Conservation (phyloP, 1,140 invertebrate species). For the Drosophila serrata region DNA sequence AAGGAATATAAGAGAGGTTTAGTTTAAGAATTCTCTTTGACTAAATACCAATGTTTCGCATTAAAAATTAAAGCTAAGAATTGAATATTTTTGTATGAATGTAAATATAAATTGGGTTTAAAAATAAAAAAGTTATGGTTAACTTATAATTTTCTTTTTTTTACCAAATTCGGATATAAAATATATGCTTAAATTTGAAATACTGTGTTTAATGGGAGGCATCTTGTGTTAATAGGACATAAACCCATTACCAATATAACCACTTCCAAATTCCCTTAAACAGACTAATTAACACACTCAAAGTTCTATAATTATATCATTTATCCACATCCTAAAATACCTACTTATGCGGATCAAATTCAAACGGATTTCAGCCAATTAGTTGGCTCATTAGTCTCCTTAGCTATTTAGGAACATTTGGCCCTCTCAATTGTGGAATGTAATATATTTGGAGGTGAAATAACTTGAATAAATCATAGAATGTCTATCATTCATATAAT, state of each 20-base stretch:
- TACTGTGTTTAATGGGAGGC: neutral
- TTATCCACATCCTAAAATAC: neutral
- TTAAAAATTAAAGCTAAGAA: neutral
- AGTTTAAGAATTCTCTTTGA: constrained; percentile 1
- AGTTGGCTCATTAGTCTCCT: constrained; percentile 4
- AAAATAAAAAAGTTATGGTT: neutral
- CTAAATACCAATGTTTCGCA: neutral
- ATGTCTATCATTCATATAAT: neutral
- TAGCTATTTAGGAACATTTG: constrained; percentile 24
- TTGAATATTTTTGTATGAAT: neutral
- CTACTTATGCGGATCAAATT: neutral
- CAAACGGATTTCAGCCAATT: constrained; percentile 21
- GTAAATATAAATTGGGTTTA: neutral
- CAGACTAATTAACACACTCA: constrained; percentile 21
- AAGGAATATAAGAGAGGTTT: neutral
- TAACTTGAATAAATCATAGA: too few relatives aligned
- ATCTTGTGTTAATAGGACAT: neutral
- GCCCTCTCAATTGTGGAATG: too few relatives aligned
- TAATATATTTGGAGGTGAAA: too few relatives aligned
- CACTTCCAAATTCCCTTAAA: neutral
- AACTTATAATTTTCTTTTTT: neutral
- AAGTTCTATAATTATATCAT: constrained; percentile 15
- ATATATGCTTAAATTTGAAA: neutral
- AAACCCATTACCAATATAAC: neutral
- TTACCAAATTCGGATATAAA: neutral